phyloP scores from a whole-genome alignment of 2,888 invertebrate genomes.

The Pammene aurita region DNA sequence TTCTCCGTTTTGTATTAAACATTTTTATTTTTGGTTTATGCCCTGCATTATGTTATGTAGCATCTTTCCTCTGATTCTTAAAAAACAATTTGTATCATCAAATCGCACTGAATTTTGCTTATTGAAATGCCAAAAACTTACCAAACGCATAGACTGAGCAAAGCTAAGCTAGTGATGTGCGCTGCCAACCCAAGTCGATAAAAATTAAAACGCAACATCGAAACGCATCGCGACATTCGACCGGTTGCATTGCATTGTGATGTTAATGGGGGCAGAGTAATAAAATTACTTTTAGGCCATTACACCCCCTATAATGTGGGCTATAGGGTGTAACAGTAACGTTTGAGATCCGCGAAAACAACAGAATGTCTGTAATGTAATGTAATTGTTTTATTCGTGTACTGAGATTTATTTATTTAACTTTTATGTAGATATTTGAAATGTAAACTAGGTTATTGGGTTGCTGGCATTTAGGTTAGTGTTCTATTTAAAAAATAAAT shows the following conservation, averaged over 20 bases:
- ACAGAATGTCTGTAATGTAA: conserved; percentile 70
- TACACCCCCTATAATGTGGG: conserved; percentile 62
- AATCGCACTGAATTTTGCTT: too few relatives aligned
- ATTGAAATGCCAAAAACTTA: too few relatives aligned
- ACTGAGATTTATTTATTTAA: conserved; percentile 62
- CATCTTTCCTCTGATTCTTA: too few relatives aligned
- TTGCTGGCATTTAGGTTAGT: conserved; percentile 2
- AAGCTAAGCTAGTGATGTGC: conserved; percentile 46
- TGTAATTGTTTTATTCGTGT: conserved; percentile 71
- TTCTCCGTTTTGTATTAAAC: too few relatives aligned
- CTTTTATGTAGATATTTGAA: conserved; percentile 44
- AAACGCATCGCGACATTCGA: conserved; percentile 66
- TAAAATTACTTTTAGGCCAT: conserved; percentile 84
- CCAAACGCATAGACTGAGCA: background rate
- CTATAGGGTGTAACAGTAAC: conserved; percentile 77
- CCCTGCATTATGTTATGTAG: too few relatives aligned
- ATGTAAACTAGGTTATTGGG: conserved; percentile 30
- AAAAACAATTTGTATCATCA: too few relatives aligned
- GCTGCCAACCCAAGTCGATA: conserved; percentile 36
- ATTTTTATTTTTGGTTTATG: too few relatives aligned
- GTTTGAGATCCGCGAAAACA: conserved; percentile 70
- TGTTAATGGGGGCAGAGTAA: conserved; percentile 83
- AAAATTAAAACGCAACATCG: conserved; percentile 47
- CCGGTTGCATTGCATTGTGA: conserved; percentile 81
- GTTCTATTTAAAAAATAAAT: background rate